Base-by-base conservation (phyloP, 2,113 vertebrate species). In the Capricornis sumatraensis region DNA sequence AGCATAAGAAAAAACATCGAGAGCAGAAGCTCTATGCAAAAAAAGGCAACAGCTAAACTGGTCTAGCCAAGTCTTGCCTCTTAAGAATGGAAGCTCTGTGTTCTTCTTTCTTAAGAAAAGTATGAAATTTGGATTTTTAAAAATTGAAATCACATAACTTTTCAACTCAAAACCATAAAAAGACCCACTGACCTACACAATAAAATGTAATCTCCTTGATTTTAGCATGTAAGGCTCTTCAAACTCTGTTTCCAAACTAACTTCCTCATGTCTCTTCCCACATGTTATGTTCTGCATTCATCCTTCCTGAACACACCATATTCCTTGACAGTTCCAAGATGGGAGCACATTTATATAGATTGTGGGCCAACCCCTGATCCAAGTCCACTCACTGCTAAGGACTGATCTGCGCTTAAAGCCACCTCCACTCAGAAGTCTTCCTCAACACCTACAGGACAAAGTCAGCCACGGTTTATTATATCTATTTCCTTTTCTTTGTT, bases 401-500 rank as follows among this genome's bases (percentile, higher is more conserved):
- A 40, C 64, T 81, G 47, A 71, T 7, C 28, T 47, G 25, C 7
- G 12, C 14, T 71, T 50, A 62, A 79, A 57, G 36, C 19, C 33
- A 50, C 47, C 60, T 95, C 60, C 15, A 89, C 52, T 81, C 28
- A 23, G 40, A 93, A 89, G 67, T 36, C 89, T 89, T 64, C 78
- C 71, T 91, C 64, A 93, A 86, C 62, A 91, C 47, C 87, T 78
- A 27, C 2, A 79, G 76, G 58, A 91, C 86, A 78, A 90, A 91
- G 79, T 67, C 47, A 52, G 89, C n/a, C 87, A 87, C 6, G 33
- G 43, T 82, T 97, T 84, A 84, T 89, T 91, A 4, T 87, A 95
- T 96, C 93, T 81, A 78, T 74, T 96, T 97, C 83, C 96, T 97
- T 94, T 92, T 97, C 96, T 97, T 98, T 97, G 97, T 98, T 97